A percentile compares a stretch with the other conserved stretches of the same genome.
Evolutionary conservation across 2,888 invertebrate genomes (phyloP).

Genomic region (Philopedon plagiatum): DNA sequence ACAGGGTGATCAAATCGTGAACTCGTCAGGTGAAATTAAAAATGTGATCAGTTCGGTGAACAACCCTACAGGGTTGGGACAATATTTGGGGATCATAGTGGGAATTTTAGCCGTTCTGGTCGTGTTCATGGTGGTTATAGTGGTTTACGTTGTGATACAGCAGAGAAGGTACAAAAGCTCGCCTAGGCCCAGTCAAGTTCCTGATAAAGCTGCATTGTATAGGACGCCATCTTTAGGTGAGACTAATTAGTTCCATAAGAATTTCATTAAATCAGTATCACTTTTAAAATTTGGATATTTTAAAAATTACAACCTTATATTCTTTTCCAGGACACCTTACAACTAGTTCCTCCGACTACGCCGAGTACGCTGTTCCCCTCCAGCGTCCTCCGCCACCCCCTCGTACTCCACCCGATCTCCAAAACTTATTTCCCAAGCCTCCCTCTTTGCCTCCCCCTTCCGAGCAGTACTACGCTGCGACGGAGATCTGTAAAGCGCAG

Average conservation of each 20-base stretch:
- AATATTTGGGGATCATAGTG: slow-evolving; percentile 67
- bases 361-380: slow-evolving; percentile 77
- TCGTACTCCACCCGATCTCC: slow-evolving; percentile 70
- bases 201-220: slow-evolving; percentile 67
- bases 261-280: no score
- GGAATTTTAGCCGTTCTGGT: slow-evolving; percentile 65
- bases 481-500: slow-evolving; percentile 72
- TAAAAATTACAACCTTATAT: no score
- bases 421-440: slow-evolving; percentile 75
- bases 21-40: slow-evolving; percentile 57
- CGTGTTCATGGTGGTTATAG: slow-evolving; percentile 64
- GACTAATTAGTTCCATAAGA: no score
- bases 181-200: slow-evolving; percentile 61
- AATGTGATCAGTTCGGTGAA: slow-evolving; percentile 65
- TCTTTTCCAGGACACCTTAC: slow-evolving; percentile 33
- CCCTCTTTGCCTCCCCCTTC: slow-evolving; percentile 78
- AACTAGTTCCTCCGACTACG: slow-evolving; percentile 63
- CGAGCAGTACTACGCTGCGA: slow-evolving; percentile 81
- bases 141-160: slow-evolving; percentile 65
- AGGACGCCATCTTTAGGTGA: slow-evolving; percentile 63
- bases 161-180: slow-evolving; percentile 65
- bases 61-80: slow-evolving; percentile 62
- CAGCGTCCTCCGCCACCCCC: slow-evolving; percentile 69
- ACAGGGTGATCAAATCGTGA: slow-evolving; percentile 59
- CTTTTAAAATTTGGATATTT: no score